Evolutionary conservation across 2,797 vertebrate species (phyloP), one percentile per base, ranked within the genome.

Genomic region (Florisuga fusca): DNA sequence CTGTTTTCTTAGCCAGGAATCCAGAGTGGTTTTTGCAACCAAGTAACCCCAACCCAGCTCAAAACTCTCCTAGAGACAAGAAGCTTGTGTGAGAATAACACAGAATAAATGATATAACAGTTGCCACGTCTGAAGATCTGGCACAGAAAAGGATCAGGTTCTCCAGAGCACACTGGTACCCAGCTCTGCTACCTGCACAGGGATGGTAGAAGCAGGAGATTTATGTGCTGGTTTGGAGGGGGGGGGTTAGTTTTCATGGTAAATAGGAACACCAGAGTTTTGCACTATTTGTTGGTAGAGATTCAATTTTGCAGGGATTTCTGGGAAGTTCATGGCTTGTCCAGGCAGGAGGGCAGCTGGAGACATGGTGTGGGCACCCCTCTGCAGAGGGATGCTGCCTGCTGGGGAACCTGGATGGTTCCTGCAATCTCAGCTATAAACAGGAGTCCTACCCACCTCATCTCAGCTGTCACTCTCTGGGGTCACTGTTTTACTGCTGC

Each of bases 271-370:
- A 84, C 5, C 26, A 31, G 69, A 43, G 6, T 17, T 90, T 91
- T 74, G 81, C 31, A 26, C 62, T 54, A 16, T 82, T 94, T 91
- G 27, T 61, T 38, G 59, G 84, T 51, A 81, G 63, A 84, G 36
- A 64, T 25, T 50, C 38, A 58, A 16, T 62, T 81, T 57, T 86
- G 72, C 82, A 83, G 85, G 82, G 19, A 12, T 45, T 46, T 93
- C 84, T 27, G 80, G 34, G 77, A 63, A 95, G 86, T 76, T 92
- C 86, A 89, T 22, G 67, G 57, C 79, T 84, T 80, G 68, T 66
- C 86, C 78, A 74, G 77, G 83, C 80, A n/a, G 87, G 85, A 91
- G 66, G 63, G 63, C 1, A 3, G 71, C 85, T 68, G 80, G 80
- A 90, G 90, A 55, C 1, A 2, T 10, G 48, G 63, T 38, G 58